A percentile compares a stretch with the other conserved stretches of the same genome.
phyloP scores from a whole-genome alignment of 1,140 invertebrate genomes.

The Tenebrio molitor region DNA sequence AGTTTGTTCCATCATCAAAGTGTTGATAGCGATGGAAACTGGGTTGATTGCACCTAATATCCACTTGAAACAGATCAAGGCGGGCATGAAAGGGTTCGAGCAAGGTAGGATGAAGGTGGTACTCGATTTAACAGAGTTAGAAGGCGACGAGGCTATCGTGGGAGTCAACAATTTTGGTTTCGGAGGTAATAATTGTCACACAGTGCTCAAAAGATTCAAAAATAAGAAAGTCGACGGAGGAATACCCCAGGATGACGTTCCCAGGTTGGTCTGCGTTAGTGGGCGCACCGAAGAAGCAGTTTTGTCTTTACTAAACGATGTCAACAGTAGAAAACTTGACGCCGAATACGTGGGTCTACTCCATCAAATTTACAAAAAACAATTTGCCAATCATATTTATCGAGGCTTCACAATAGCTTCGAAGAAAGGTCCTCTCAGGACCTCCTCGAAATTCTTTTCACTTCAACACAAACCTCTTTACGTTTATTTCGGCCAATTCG shows the following conservation, averaged over 20 bases:
- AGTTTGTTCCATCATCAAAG: constrained; percentile 86
- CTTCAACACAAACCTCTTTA: neutral
- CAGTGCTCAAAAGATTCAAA: constrained; percentile 72
- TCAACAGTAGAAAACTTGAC: constrained; percentile 72
- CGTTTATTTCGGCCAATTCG: constrained; percentile 16
- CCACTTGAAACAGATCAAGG: constrained; percentile 80
- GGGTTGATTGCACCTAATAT: constrained; percentile 85
- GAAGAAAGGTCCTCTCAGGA: neutral
- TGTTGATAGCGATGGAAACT: constrained; percentile 81
- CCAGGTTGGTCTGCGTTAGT: constrained; percentile 74
- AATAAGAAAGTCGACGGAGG: constrained; percentile 71
- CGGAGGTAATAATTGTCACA: constrained; percentile 77
- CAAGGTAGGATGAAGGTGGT: constrained; percentile 81
- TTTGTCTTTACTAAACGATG: constrained; percentile 75
- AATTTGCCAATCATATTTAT: constrained; percentile 71
- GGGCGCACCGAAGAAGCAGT: constrained; percentile 79
- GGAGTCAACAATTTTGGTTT: constrained; percentile 76
- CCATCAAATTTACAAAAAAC: constrained; percentile 67
- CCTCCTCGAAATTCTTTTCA: neutral
- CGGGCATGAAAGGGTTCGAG: constrained; percentile 78
- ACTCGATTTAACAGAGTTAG: constrained; percentile 73
- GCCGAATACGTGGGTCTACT: constrained; percentile 71
- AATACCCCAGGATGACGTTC: constrained; percentile 67
- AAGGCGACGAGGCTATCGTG: constrained; percentile 72
- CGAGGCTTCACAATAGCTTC: constrained; percentile 71